Base-by-base conservation (phyloP, 92 coral and sea anemone species). In the Parazoanthus atlanticus region DNA sequence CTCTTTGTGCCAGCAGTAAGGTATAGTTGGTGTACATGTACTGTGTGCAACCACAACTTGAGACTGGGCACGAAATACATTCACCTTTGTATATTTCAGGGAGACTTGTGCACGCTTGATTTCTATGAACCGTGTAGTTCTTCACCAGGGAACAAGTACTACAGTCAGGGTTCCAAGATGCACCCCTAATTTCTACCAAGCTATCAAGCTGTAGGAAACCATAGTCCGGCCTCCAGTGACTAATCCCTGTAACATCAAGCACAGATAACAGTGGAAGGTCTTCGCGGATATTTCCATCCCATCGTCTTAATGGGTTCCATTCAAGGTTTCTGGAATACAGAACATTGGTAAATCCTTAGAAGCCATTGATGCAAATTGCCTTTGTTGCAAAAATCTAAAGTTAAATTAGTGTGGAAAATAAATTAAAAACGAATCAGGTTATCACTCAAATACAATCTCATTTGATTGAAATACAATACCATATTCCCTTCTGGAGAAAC, bases 221-320 rank as follows among this genome's bases (percentile, higher is more conserved):
- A 28, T 28, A 12, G 87, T 88, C 78, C 8, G 86, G 86, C 25
- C 38, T 88, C 90, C 90, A 88, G 33, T 40, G 10, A 17, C 10
- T 88, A 5, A 88, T 61, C 29, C 90, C 90, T 8, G 74, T 38
- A 21, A 88, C 61, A n/a, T 78, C 73, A 66, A 88, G 66, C 36
- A 79, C 8, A 7, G 74, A 61, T 23, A 88, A 38, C 52, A 47
- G 70, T 67, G 85, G 82, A 49, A 89, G 88, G 7, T 49, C 65
- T 73, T 34, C 66, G 34, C n/a, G 36, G 29, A 82, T 74, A n/a
- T 49, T 81, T 7, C 91, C 91, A 58, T 77, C 33, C 78, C 86
- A 89, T 13, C 31, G 34, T 70, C 31, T 75, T n/a, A 89, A 26
- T 21, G 91, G 91, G 21, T 89, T 89, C 74, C 76, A 25, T n/a